Conservation (phyloP, 1,140 invertebrate species). For the Pseudomyrmex sp. region DNA sequence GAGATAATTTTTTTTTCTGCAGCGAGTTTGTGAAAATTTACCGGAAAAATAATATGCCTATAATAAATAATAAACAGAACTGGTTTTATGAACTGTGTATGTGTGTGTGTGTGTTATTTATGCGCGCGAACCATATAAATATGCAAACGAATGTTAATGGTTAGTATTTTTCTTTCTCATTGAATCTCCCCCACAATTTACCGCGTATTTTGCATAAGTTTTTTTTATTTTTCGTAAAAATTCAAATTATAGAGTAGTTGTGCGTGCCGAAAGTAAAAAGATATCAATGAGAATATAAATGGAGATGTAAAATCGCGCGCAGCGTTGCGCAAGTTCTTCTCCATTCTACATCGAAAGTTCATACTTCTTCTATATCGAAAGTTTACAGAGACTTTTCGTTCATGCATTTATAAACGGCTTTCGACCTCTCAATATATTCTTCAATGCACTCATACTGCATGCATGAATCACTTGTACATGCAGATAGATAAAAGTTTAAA, state of each 20-base stretch:
- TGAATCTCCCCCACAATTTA: not conserved
- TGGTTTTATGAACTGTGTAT: too few relatives aligned
- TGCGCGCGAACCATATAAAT: conserved; percentile 4
- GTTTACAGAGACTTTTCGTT: conserved; percentile 57
- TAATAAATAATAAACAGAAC: too few relatives aligned
- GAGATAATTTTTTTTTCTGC: too few relatives aligned
- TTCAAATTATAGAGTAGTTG: conserved; percentile 39
- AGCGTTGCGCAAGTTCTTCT: conserved; percentile 47
- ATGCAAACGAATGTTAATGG: not conserved
- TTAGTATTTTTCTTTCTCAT: not conserved
- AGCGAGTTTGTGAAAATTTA: too few relatives aligned
- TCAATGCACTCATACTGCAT: conserved; percentile 55
- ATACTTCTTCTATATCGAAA: conserved; percentile 58
- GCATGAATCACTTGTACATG: conserved; percentile 59
- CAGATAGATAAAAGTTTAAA: conserved; percentile 50
- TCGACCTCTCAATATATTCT: conserved; percentile 55
- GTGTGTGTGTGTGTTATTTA: not conserved
- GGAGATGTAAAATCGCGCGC: conserved; percentile 7
- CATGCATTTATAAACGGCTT: conserved; percentile 61
- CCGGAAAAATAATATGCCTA: too few relatives aligned
- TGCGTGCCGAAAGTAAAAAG: conserved; percentile 22
- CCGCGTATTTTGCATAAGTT: not conserved
- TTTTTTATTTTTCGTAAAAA: not conserved
- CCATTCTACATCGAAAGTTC: conserved; percentile 55
- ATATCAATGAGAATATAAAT: conserved; percentile 55